Percentiles rank a stretch among this genome's conserved stretches.
Evolutionary conservation across 92 coral and sea anemone species (phyloP).

Genomic region (Actinernus sp.): DNA sequence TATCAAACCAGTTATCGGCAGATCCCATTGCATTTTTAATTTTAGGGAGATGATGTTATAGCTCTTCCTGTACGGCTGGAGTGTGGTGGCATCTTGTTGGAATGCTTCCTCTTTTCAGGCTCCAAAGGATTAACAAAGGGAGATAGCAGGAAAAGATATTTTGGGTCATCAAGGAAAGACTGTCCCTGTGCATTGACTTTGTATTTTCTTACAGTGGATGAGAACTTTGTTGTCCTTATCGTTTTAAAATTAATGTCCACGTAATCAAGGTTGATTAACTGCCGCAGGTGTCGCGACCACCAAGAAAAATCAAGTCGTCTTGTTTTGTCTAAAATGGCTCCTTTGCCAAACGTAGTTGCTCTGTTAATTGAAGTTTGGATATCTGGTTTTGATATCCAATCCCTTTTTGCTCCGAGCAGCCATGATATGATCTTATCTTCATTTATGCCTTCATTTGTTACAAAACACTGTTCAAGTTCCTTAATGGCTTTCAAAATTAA

Average conservation of each 20-base stretch:
- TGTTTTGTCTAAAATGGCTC: neutral
- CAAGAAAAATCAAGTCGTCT: slow-evolving; percentile 4
- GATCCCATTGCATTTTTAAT: slow-evolving; percentile 16
- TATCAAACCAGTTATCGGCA: slow-evolving; percentile 10
- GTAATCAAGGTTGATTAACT: neutral
- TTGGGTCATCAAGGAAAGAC: neutral
- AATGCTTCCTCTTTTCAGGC: neutral
- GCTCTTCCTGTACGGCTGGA: slow-evolving; percentile 1
- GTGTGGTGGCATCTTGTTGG: slow-evolving; percentile 1
- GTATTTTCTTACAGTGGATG: slow-evolving; percentile 13
- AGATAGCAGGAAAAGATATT: neutral
- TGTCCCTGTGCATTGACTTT: slow-evolving; percentile 4
- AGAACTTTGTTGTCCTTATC: neutral
- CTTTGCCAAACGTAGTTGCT: slow-evolving; percentile 42
- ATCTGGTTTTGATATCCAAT: slow-evolving; percentile 37
- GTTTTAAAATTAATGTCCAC: slow-evolving; percentile 9
- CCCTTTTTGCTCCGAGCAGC: slow-evolving; percentile 38
- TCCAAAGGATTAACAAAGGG: slow-evolving; percentile 2
- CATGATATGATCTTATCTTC: slow-evolving; percentile 42
- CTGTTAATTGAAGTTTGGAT: slow-evolving; percentile 23
- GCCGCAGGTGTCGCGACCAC: slow-evolving; percentile 1
- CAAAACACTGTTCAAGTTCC: slow-evolving; percentile 5
- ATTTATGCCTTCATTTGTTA: slow-evolving; percentile 5
- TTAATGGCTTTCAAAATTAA: slow-evolving; percentile 9
- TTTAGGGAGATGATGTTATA: slow-evolving; percentile 24